Conservation (phyloP, 2,113 vertebrate species). For the Limnothrissa miodon region DNA sequence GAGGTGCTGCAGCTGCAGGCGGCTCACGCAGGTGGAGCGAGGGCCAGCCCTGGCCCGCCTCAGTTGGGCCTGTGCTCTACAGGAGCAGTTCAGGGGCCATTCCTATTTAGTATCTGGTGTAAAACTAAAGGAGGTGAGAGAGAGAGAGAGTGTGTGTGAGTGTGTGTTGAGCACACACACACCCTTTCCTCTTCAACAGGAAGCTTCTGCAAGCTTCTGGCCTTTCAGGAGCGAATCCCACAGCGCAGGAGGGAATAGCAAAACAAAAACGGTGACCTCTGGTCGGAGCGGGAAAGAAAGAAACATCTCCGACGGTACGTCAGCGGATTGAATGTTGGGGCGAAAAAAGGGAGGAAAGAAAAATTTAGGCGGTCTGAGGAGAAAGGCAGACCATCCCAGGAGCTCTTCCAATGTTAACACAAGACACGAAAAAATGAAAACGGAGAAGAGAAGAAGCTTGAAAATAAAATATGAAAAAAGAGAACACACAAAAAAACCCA, state of each 20-base stretch:
- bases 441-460: background rate
- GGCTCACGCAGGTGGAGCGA: background rate
- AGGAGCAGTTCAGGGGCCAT: background rate
- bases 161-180: background rate
- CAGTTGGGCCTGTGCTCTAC: background rate
- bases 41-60: background rate
- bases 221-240: background rate
- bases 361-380: background rate
- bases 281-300: background rate
- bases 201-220: background rate
- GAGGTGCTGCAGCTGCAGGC: background rate
- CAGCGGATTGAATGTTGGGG: constrained; percentile 2
- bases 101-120: background rate
- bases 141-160: background rate
- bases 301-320: background rate
- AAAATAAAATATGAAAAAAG: background rate
- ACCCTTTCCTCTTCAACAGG: background rate
- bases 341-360: background rate
- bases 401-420: background rate
- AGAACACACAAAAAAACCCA: background rate
- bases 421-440: background rate
- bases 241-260: background rate
- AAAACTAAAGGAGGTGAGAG: background rate
- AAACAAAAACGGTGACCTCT: background rate
- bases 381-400: background rate